Evolutionary conservation across 2,888 invertebrate species (phyloP).

Genomic region (Beris morrisii): DNA sequence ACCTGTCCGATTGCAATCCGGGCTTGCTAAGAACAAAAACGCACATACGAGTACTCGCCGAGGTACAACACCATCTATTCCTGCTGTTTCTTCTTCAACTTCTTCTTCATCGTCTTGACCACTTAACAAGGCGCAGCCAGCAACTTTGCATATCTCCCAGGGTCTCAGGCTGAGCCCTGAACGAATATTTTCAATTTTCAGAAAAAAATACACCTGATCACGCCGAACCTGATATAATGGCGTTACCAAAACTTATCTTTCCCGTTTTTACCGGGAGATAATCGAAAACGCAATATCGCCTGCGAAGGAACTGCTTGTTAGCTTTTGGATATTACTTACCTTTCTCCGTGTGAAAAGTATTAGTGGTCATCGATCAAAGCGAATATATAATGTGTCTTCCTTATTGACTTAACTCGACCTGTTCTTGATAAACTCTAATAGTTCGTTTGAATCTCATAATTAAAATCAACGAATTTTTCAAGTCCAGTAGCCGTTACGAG

Average conservation of each 20-base stretch:
- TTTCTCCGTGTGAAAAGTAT: slow-evolving; percentile 37
- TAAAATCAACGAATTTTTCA: neutral
- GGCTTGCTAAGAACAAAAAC: slow-evolving; percentile 7
- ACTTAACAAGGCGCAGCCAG: slow-evolving; percentile 17
- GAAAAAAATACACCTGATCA: slow-evolving; percentile 22
- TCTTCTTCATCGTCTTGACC: slow-evolving; percentile 6
- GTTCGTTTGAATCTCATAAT: too few species aligned
- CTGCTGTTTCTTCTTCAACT: slow-evolving; percentile 8
- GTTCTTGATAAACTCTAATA: neutral
- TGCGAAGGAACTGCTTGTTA: slow-evolving; percentile 29
- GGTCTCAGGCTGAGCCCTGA: slow-evolving; percentile 1
- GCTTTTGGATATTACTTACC: slow-evolving; percentile 36
- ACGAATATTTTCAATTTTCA: slow-evolving; percentile 27
- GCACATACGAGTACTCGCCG: too few species aligned
- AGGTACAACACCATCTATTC: slow-evolving; percentile 7
- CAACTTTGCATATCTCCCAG: neutral
- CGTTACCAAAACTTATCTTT: slow-evolving; percentile 19
- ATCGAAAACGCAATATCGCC: slow-evolving; percentile 16
- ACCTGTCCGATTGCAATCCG: slow-evolving; percentile 25
- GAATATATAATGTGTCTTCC: slow-evolving; percentile 9
- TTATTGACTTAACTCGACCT: slow-evolving; percentile 19
- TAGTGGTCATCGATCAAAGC: slow-evolving; percentile 34
- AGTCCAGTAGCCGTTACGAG: slow-evolving; percentile 24
- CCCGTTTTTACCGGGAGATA: slow-evolving; percentile 16
- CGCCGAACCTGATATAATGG: slow-evolving; percentile 10